Conservation (phyloP, 1,140 invertebrate genomes). For the Macrotrachela quadricornifera region DNA sequence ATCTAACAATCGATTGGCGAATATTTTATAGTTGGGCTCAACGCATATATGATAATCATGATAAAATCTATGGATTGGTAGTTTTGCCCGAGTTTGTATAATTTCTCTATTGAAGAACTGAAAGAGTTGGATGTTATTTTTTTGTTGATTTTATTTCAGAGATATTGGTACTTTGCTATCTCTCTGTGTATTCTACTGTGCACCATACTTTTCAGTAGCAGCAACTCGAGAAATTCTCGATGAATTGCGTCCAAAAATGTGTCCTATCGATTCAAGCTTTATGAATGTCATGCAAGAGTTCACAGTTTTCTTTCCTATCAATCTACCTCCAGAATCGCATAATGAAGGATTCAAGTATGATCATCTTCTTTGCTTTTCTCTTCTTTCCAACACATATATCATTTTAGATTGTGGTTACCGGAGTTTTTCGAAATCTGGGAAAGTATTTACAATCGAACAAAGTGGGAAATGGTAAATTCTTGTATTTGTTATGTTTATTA, state of each 20-base stretch:
- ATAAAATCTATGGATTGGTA: too few species aligned
- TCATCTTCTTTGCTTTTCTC: too few species aligned
- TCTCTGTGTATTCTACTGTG: neutral
- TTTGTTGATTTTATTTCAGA: too few species aligned
- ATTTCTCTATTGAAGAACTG: too few species aligned
- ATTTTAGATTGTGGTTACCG: conserved; percentile 58
- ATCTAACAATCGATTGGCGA: conserved; percentile 59
- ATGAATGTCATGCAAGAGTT: conserved; percentile 40
- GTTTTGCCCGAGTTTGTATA: too few species aligned
- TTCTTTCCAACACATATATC: too few species aligned
- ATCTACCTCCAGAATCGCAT: conserved; percentile 40
- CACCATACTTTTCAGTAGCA: conserved; percentile 44
- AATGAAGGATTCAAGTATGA: conserved; percentile 45
- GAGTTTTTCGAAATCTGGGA: conserved; percentile 56
- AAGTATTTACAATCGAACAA: conserved; percentile 43
- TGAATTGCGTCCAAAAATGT: conserved; percentile 53
- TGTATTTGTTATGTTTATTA: too few species aligned
- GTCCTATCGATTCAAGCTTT: conserved; percentile 42
- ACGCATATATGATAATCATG: too few species aligned
- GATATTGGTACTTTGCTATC: neutral
- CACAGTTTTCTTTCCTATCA: conserved; percentile 52
- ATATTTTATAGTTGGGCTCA: too few species aligned
- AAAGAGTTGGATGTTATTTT: too few species aligned
- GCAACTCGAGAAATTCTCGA: conserved; percentile 69
- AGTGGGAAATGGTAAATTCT: conserved; percentile 38